Evolutionary conservation across 2,797 vertebrate genomes (phyloP).

Genomic region (Bradypodion ventrale): DNA sequence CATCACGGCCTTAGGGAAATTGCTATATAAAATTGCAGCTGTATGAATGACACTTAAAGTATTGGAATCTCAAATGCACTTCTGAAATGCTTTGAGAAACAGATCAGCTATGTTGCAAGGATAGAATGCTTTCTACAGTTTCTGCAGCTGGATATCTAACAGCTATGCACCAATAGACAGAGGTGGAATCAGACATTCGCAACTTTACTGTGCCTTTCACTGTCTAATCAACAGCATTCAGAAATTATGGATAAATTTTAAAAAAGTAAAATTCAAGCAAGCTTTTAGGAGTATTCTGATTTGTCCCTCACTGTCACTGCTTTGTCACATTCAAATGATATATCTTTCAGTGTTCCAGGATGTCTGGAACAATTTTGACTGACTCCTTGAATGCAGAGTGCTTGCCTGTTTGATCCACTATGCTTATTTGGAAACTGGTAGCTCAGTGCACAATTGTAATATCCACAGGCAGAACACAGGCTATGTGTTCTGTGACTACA

Average conservation of each 20-base stretch:
- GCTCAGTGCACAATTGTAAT: neutral
- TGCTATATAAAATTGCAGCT: neutral
- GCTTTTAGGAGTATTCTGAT: neutral
- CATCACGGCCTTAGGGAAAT: too few species aligned
- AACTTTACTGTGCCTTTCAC: neutral
- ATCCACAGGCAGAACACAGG: neutral
- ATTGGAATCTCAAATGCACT: neutral
- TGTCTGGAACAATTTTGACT: slow-evolving; percentile 3
- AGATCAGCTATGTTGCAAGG: neutral
- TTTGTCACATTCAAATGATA: neutral
- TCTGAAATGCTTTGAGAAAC: neutral
- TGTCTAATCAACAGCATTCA: neutral
- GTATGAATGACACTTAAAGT: neutral
- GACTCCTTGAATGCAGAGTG: neutral
- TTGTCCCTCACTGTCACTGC: neutral
- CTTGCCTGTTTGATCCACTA: neutral
- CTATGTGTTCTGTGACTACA: too few species aligned
- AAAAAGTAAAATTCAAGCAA: neutral
- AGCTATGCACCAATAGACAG: neutral
- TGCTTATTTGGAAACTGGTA: slow-evolving; percentile 9
- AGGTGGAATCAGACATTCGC: neutral
- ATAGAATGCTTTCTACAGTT: neutral
- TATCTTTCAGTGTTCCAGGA: neutral
- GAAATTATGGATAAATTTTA: neutral
- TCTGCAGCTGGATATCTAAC: neutral